Percentiles rank a stretch among this genome's conserved stretches.
Conservation (phyloP, 2,888 invertebrate genomes). For the Carterocephalus palaemon region DNA sequence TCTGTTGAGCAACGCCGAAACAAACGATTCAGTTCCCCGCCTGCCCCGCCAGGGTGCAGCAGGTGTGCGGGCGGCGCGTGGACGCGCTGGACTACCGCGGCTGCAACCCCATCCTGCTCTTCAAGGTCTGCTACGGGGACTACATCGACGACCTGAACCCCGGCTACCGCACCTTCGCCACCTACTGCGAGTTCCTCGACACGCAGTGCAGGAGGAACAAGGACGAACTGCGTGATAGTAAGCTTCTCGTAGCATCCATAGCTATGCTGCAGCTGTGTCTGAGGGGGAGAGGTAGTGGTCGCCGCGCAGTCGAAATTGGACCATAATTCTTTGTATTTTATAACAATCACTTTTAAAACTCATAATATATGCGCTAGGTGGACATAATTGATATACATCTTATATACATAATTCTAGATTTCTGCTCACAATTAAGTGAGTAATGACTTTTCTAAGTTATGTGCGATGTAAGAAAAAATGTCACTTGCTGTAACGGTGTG, state of each 20-base stretch:
- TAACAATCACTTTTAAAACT: not conserved
- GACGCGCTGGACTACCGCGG: not conserved
- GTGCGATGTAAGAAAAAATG: no score
- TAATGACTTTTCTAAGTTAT: no score
- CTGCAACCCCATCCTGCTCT: conserved; percentile 3
- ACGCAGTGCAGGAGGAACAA: conserved; percentile 25
- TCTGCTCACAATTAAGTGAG: not conserved
- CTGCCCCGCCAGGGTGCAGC: conserved; percentile 11
- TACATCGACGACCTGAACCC: conserved; percentile 12
- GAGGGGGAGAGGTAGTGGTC: not conserved
- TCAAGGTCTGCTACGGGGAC: conserved; percentile 11
- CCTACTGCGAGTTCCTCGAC: conserved; percentile 33
- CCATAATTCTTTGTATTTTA: not conserved
- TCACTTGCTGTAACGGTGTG: no score
- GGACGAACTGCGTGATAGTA: conserved; percentile 5
- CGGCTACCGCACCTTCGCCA: conserved; percentile 27
- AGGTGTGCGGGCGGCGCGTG: conserved; percentile 24
- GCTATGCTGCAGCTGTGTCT: no score
- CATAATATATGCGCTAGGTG: not conserved
- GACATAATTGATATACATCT: not conserved
- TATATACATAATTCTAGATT: not conserved
- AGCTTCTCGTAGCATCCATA: not conserved
- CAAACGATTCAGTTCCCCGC: not conserved
- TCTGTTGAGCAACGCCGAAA: not conserved
- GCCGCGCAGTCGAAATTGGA: not conserved